These are phyloP conservation scores for Temnothorax curvispinosus DNA, from an alignment of 1,140 invertebrate genomes.

Conservation along the genomic window DNA sequence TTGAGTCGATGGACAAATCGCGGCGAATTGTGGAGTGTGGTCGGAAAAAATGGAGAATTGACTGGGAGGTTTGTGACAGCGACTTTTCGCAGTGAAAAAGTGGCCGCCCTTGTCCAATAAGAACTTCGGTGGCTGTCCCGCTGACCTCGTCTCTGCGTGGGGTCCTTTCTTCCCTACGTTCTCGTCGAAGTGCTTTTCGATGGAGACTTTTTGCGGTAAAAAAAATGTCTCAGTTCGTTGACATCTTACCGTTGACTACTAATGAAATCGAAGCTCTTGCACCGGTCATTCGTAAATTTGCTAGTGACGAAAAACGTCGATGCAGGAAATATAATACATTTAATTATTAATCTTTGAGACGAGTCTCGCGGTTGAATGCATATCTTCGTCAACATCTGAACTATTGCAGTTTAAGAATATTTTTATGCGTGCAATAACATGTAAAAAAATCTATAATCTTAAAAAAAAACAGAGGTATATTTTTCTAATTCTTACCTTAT, in stretches of 20 bases:
- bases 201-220: constrained; percentile 69
- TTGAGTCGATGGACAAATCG: constrained; percentile 52
- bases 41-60: constrained; percentile 50
- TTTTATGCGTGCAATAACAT: background rate
- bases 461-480: background rate
- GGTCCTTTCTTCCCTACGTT: constrained; percentile 74
- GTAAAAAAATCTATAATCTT: background rate
- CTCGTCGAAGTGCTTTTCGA: constrained; percentile 72
- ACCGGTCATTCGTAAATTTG: background rate
- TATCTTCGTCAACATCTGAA: background rate
- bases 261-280: background rate
- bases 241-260: constrained; percentile 67
- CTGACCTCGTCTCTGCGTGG: constrained; percentile 82
- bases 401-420: background rate
- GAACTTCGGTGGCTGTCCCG: constrained; percentile 72
- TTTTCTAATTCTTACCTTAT: background rate
- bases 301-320: background rate
- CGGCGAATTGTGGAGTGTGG: constrained; percentile 52
- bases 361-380: background rate
- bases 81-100: constrained; percentile 74
- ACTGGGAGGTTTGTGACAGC: constrained; percentile 64
- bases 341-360: background rate
- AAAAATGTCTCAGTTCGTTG: constrained; percentile 65
- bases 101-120: constrained; percentile 74
- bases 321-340: constrained; percentile 17